A percentile compares a stretch with the other conserved stretches of the same genome.
phyloP scores from a whole-genome alignment of 2,888 invertebrate species.

The Lottia gigantea region DNA sequence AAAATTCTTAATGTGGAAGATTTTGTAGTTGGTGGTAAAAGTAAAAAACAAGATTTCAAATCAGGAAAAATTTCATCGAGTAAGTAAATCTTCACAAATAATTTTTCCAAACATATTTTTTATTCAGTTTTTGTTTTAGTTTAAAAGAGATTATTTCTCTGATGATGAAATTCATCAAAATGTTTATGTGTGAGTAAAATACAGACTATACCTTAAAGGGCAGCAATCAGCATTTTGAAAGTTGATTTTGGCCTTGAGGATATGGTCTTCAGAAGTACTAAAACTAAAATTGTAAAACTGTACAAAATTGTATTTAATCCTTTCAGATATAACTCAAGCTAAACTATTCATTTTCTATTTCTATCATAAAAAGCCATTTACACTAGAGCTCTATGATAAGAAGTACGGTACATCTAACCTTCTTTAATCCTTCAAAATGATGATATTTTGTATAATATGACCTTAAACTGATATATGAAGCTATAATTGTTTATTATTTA shows the following conservation, averaged over 20 bases:
- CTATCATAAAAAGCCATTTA: too few relatives aligned
- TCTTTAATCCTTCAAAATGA: background rate
- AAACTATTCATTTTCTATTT: too few relatives aligned
- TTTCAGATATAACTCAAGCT: background rate
- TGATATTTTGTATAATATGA: background rate
- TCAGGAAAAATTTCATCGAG: constrained; percentile 56
- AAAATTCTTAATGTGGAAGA: constrained; percentile 45
- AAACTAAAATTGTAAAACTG: too few relatives aligned
- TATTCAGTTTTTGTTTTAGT: too few relatives aligned
- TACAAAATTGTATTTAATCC: background rate
- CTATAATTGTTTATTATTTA: constrained; percentile 20
- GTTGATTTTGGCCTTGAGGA: too few relatives aligned
- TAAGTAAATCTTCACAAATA: too few relatives aligned
- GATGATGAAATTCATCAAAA: too few relatives aligned
- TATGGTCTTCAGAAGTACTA: background rate
- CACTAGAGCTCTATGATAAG: too few relatives aligned
- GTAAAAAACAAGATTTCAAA: constrained; percentile 53
- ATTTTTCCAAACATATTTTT: too few relatives aligned
- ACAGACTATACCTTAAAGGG: background rate
- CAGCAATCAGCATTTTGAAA: background rate
- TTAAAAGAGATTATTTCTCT: too few relatives aligned
- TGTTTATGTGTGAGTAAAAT: too few relatives aligned
- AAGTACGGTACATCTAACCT: background rate
- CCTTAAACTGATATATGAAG: too few relatives aligned
- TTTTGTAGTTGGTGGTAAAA: constrained; percentile 54